Conservation (phyloP, 2,888 invertebrate species). For the Keiferia lycopersicella region DNA sequence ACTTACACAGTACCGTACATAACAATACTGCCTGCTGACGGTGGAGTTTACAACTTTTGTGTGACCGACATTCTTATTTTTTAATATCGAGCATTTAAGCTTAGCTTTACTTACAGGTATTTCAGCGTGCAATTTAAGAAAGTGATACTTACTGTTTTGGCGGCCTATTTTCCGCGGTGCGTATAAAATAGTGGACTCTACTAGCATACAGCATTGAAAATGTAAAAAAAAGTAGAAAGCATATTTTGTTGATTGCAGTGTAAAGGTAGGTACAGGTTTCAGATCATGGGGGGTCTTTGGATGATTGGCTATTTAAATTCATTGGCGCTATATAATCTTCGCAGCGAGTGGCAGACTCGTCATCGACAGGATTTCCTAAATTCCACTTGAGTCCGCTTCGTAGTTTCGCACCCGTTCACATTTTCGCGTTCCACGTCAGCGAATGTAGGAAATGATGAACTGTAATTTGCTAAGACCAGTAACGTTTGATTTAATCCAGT, state of each 20-base stretch:
- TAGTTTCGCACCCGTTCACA: conserved; percentile 57
- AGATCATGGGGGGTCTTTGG: no score
- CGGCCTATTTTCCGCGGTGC: neutral
- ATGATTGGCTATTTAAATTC: conserved; percentile 17
- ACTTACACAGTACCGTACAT: conserved; percentile 49
- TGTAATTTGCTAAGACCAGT: conserved; percentile 79
- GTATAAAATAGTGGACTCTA: no score
- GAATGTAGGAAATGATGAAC: conserved; percentile 70
- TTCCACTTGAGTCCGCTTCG: conserved; percentile 61
- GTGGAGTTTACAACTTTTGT: conserved; percentile 23
- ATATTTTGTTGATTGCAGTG: conserved; percentile 3
- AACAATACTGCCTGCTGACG: conserved; percentile 42
- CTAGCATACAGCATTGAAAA: neutral
- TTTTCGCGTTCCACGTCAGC: conserved; percentile 61
- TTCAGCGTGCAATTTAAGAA: no score
- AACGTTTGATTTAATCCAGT: conserved; percentile 79
- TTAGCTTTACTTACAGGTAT: neutral
- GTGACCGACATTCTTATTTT: conserved; percentile 35
- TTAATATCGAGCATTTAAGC: conserved; percentile 26
- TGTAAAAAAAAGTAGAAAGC: neutral
- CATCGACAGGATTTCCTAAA: conserved; percentile 45
- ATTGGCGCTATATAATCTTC: conserved; percentile 19
- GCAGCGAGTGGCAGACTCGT: conserved; percentile 3
- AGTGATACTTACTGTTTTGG: no score
- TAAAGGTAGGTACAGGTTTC: no score